A percentile compares a stretch with the other conserved stretches of the same genome.
Evolutionary conservation across 2,888 invertebrate species (phyloP).

Genomic region (Stegana nigrithorax): DNA sequence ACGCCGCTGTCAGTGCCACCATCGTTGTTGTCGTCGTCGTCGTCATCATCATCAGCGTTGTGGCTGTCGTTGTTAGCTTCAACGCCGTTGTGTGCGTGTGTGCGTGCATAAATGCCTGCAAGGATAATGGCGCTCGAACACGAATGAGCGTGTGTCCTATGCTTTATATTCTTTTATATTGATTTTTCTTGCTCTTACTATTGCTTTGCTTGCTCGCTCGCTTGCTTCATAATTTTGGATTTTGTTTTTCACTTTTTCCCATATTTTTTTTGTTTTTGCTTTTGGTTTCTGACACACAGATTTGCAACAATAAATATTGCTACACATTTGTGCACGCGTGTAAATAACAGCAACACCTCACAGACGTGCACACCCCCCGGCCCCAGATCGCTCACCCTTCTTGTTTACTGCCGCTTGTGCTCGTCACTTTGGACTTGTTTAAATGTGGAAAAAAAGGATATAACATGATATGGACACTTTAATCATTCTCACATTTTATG

Average conservation of each 20-base stretch:
- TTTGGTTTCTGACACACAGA: conserved; percentile 29
- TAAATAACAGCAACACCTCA: background rate
- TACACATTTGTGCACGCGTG: background rate
- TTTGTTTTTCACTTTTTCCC: background rate
- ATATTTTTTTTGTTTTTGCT: background rate
- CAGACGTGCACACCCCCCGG: background rate
- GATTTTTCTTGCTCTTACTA: too few species aligned
- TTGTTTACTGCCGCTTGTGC: background rate
- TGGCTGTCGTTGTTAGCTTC: too few species aligned
- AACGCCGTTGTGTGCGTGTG: too few species aligned
- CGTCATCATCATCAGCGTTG: too few species aligned
- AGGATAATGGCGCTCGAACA: conserved; percentile 11
- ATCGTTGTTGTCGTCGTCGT: too few species aligned
- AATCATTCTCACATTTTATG: conserved; percentile 56
- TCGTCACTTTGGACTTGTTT: conserved; percentile 12
- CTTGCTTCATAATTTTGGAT: conserved; percentile 31
- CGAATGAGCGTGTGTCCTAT: conserved; percentile 49
- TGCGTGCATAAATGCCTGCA: background rate
- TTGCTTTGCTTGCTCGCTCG: too few species aligned
- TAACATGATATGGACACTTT: conserved; percentile 55
- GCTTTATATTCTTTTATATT: conserved; percentile 52
- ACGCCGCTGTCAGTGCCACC: too few species aligned
- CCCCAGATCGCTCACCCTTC: background rate
- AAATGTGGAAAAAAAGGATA: conserved; percentile 33
- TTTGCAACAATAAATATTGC: conserved; percentile 47